A percentile compares a stretch with the other conserved stretches of the same genome.
Conservation (phyloP, 35 echinoderm and acorn worm species). For the Lytechinus pictus region DNA sequence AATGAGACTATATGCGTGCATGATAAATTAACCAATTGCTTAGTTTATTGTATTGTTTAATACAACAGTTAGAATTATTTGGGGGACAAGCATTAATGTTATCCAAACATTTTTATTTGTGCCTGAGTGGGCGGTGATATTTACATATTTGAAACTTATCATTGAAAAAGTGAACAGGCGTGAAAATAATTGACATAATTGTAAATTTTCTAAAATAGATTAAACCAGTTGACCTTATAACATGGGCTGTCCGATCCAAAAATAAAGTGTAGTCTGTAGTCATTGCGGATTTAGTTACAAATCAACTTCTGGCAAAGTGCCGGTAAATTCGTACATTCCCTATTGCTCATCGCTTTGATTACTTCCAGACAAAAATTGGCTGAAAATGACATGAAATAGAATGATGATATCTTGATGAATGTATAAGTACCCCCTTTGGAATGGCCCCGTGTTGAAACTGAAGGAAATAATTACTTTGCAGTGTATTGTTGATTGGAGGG, state of each 20-base stretch:
- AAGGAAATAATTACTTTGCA: slow-evolving; percentile 3
- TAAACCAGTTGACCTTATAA: neutral
- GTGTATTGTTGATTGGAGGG: neutral
- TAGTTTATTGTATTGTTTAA: too few species aligned
- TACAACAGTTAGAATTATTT: too few species aligned
- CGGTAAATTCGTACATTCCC: neutral
- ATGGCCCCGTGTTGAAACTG: neutral
- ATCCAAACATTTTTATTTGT: too few species aligned
- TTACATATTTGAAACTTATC: too few species aligned
- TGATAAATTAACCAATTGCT: too few species aligned
- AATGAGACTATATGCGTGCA: too few species aligned
- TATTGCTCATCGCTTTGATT: neutral
- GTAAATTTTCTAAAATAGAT: neutral
- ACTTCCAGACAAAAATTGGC: neutral
- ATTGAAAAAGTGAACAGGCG: too few species aligned
- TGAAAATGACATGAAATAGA: neutral
- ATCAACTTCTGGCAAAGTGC: neutral
- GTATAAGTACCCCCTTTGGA: neutral
- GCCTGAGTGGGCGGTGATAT: too few species aligned
- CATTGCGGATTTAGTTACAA: neutral
- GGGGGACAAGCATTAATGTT: too few species aligned
- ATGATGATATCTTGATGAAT: slow-evolving; percentile 1
- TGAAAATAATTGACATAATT: too few species aligned
- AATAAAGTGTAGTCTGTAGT: neutral
- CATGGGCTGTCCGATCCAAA: neutral